These are phyloP conservation scores for Tamandua tetradactyla DNA, from an alignment of 2,797 vertebrate species.

Conservation along the genomic window DNA sequence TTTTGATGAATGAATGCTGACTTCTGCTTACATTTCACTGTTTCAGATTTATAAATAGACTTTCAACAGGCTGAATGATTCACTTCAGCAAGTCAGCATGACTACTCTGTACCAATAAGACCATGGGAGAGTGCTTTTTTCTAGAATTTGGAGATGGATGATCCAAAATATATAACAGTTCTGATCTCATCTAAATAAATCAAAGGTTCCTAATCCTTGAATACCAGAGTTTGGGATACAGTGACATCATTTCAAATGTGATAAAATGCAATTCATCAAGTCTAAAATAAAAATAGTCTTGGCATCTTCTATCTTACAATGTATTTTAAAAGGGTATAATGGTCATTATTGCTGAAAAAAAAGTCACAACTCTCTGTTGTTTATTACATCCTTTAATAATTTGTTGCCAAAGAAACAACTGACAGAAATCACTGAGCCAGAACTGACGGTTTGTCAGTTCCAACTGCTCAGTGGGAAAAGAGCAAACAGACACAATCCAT, in stretches of 20 bases:
- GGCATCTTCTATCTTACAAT: background rate
- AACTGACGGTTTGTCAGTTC: conserved; percentile 28
- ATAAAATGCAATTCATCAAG: background rate
- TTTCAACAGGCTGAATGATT: conserved; percentile 25
- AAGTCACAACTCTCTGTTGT: conserved; percentile 11
- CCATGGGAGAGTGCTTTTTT: background rate
- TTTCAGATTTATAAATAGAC: conserved; percentile 22
- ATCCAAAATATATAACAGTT: background rate
- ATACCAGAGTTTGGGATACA: background rate
- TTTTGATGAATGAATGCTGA: background rate
- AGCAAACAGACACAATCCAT: background rate
- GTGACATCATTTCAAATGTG: background rate
- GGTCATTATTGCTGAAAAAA: background rate
- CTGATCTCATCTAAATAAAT: background rate
- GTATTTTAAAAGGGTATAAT: background rate
- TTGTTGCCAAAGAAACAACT: conserved; percentile 55
- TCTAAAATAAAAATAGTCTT: background rate
- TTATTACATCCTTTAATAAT: conserved; percentile 56
- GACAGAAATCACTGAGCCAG: conserved; percentile 12
- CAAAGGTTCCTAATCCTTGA: background rate
- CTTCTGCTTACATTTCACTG: background rate
- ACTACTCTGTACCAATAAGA: background rate
- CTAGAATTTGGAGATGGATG: background rate
- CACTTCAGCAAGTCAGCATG: background rate
- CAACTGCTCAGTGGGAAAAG: background rate